These are phyloP conservation scores for Euura lappo DNA, from an alignment of 1,140 invertebrate species.

Conservation along the genomic window DNA sequence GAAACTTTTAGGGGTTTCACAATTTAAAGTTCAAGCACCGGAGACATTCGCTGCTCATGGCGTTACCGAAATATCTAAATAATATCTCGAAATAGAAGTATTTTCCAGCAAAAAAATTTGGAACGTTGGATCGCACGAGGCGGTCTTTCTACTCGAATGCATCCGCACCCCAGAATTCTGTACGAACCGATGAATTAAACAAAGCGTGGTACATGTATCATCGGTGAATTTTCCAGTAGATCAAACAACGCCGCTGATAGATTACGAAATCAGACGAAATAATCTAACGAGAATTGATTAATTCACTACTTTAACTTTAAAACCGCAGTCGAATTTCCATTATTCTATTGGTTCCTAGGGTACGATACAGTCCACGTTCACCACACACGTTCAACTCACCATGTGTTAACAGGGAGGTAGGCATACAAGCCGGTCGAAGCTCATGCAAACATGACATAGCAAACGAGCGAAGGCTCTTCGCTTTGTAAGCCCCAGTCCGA, in stretches of 20 bases:
- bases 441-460: not conserved
- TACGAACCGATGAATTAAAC: not conserved
- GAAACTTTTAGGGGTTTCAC: not conserved
- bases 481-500: constrained; percentile 32
- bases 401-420: too few relatives aligned
- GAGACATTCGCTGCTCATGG: not conserved
- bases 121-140: too few relatives aligned
- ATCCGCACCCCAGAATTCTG: not conserved
- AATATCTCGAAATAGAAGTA: not conserved
- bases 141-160: too few relatives aligned
- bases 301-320: not conserved
- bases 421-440: too few relatives aligned
- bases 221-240: constrained; percentile 2
- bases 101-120: too few relatives aligned
- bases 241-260: not conserved
- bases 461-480: not conserved
- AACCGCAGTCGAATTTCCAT: not conserved
- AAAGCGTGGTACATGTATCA: not conserved
- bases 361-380: not conserved
- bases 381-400: not conserved
- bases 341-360: not conserved
- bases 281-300: constrained; percentile 2
- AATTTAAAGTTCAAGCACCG: constrained; percentile 1
- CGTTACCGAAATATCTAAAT: not conserved
- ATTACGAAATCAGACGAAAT: constrained; percentile 4